Evolutionary conservation across 1,140 invertebrate genomes (phyloP).

Genomic region (Aphidius gifuensis): DNA sequence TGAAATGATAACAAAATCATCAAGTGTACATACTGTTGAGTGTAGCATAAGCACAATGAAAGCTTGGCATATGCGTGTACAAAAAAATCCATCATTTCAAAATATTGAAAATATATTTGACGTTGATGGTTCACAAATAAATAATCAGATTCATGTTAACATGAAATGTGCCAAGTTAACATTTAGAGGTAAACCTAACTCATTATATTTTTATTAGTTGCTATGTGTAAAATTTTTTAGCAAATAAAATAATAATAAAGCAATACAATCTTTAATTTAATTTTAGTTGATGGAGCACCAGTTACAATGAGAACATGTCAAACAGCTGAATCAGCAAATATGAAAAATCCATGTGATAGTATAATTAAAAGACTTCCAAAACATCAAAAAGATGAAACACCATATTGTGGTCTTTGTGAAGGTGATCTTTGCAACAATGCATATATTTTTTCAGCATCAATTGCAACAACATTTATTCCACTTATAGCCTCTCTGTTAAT

Average conservation of each 20-base stretch:
- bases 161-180: slow-evolving; percentile 40
- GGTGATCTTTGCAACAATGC: slow-evolving; percentile 40
- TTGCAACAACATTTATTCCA: slow-evolving; percentile 30
- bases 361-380: slow-evolving; percentile 25
- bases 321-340: slow-evolving; percentile 32
- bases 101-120: slow-evolving; percentile 30
- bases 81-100: slow-evolving; percentile 21
- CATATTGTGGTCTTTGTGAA: slow-evolving; percentile 35
- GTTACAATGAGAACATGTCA: slow-evolving; percentile 42
- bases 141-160: slow-evolving; percentile 10
- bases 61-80: slow-evolving; percentile 26
- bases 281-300: slow-evolving; percentile 27
- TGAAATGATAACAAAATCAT: slow-evolving; percentile 24
- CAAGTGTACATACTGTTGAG: slow-evolving; percentile 27
- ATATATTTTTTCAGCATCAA: slow-evolving; percentile 20
- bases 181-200: slow-evolving; percentile 31
- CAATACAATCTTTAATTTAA: background rate
- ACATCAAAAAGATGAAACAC: slow-evolving; percentile 9
- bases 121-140: slow-evolving; percentile 25
- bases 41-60: slow-evolving; percentile 32
- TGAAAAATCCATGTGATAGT: slow-evolving; percentile 36
- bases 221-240: background rate
- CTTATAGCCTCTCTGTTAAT: slow-evolving; percentile 28
- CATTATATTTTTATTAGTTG: background rate
- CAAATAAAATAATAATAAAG: background rate